Base-by-base conservation (phyloP, 2,888 invertebrate genomes). In the Eupeodes luniger region DNA sequence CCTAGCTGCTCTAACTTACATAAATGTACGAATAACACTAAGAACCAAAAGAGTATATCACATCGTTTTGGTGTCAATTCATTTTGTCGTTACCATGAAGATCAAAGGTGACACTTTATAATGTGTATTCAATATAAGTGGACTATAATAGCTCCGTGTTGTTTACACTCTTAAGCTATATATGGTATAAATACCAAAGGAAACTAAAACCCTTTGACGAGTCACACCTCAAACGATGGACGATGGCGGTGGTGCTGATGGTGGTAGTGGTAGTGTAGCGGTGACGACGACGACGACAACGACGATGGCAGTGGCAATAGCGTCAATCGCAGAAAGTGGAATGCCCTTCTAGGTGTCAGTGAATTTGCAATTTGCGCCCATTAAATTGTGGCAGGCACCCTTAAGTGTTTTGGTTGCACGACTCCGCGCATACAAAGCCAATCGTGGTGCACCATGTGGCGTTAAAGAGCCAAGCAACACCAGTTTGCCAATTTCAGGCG, bases 351-450 rank as follows among this genome's bases (percentile, higher is more conserved):
- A 55, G 75, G 86, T 86, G 85, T 85, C 86, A 81, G 83, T 82
- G 77, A 83, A 90, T 88, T 89, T 89, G 89, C 88, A 82, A 79
- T 84, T 86, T 80, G 88, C 83, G 84, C 85, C 88, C 89, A 85
- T 89, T 89, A 86, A 89, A 90, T 76, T 89, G 89, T 85, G 88
- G 88, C 85, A 84, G 77, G 88, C 85, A 81, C 83, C 83, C 86
- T 80, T 85, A 80, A 88, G 85, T 85, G 85, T 81, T 82, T 82
- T 86, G 89, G 81, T 89, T 89, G 89, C 81, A 88, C 75, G 75
- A 75, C 74, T 53, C 88, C 81, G 77, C 78, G 85, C 75, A 34
- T 77, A 81, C 85, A 88, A 88, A 85, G 88, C 88, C 85, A 88
- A 88, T 88, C 85, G 81, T 77, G 88, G 85, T 78, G 67, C 85